Conservation (phyloP, 2,888 invertebrate genomes). For the Hipparchia sbordonii region DNA sequence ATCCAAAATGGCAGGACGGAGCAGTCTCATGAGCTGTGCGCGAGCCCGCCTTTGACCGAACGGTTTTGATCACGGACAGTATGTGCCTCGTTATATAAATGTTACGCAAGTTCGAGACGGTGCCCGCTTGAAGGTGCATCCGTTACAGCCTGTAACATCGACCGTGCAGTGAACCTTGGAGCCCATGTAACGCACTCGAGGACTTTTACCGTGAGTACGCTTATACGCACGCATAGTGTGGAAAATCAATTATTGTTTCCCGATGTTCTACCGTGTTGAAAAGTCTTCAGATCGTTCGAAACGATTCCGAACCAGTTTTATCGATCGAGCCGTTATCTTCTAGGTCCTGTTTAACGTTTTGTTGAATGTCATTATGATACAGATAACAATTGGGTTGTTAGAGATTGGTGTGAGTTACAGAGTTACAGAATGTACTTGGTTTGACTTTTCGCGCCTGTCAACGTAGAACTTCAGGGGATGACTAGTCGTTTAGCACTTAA, state of each 20-base stretch:
- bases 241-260: conserved; percentile 41
- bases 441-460: conserved; percentile 53
- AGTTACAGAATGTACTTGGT: conserved; percentile 24
- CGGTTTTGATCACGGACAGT: conserved; percentile 57
- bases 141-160: conserved; percentile 56
- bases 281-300: conserved; percentile 13
- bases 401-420: conserved; percentile 15
- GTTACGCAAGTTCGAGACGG: conserved; percentile 76
- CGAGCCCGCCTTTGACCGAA: conserved; percentile 60
- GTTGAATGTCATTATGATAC: conserved; percentile 35
- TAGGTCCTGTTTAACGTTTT: conserved; percentile 49
- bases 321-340: conserved; percentile 66
- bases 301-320: conserved; percentile 51
- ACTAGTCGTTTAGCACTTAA: conserved; percentile 21
- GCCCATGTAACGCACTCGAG: conserved; percentile 68
- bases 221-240: conserved; percentile 35
- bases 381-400: conserved; percentile 28
- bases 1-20: conserved; percentile 73
- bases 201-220: conserved; percentile 64
- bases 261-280: conserved; percentile 29
- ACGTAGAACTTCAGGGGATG: conserved; percentile 39
- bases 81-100: conserved; percentile 76
- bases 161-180: conserved; percentile 58
- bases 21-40: conserved; percentile 55
- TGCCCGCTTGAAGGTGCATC: conserved; percentile 65